A percentile compares a stretch with the other conserved stretches of the same genome.
phyloP scores from a whole-genome alignment of 1,140 invertebrate species.

The Drosophila melanogaster region Release_6_plus_ISO1_MT NT_033777.3:20178501-20179000 shows the following conservation, averaged over 20 bases:
- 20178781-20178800: slow-evolving; percentile 26
- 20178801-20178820: slow-evolving; percentile 17
- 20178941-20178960: slow-evolving; percentile 53
- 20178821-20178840: slow-evolving; percentile 42
- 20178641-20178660: slow-evolving; percentile 31
- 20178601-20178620: slow-evolving; percentile 15
- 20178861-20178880: slow-evolving; percentile 38
- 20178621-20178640: slow-evolving; percentile 33
- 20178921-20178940: slow-evolving; percentile 24
- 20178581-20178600: slow-evolving; percentile 9
- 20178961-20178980: slow-evolving; percentile 49
- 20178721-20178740: not conserved
- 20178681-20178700: slow-evolving; percentile 28
- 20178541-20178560: slow-evolving; percentile 52
- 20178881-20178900: slow-evolving; percentile 12
- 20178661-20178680: slow-evolving; percentile 18
- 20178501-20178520: slow-evolving; percentile 71
- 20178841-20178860: slow-evolving; percentile 28
- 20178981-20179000: slow-evolving; percentile 49
- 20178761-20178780: slow-evolving; percentile 38
- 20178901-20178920: not conserved
- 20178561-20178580: slow-evolving; percentile 48
- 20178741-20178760: slow-evolving; percentile 7
- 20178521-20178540: slow-evolving; percentile 64
- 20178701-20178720: slow-evolving; percentile 6